phyloP scores from a whole-genome alignment of 2,888 invertebrate species.

The Kryphioiulus occultus region DNA sequence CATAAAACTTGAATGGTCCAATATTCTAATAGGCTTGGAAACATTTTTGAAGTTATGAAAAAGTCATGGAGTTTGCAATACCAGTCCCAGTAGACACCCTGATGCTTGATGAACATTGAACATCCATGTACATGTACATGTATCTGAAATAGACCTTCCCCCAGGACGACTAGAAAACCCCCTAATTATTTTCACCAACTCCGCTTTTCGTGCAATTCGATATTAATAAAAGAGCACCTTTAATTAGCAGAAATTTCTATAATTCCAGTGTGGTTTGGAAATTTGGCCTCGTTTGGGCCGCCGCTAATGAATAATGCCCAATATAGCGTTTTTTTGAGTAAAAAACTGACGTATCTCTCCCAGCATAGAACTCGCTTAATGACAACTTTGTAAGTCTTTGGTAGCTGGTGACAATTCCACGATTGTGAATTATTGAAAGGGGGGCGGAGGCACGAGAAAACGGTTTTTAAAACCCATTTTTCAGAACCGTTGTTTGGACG shows the following conservation, averaged over 20 bases:
- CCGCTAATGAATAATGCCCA: neutral
- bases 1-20: too few species aligned
- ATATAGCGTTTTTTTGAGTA: neutral
- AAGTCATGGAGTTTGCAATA: too few species aligned
- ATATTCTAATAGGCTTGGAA: too few species aligned
- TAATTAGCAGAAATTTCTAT: neutral
- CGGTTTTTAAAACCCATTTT: neutral
- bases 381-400: neutral
- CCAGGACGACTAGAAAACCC: too few species aligned
- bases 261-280: neutral
- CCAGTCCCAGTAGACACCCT: too few species aligned
- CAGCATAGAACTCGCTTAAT: neutral
- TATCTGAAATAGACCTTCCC: too few species aligned
- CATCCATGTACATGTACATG: too few species aligned
- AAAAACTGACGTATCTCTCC: neutral
- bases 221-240: neutral
- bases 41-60: too few species aligned
- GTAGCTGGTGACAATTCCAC: too few species aligned
- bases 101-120: too few species aligned
- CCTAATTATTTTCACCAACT: neutral
- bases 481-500: neutral
- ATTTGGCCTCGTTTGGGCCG: neutral
- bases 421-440: conserved; percentile 3
- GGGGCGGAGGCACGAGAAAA: neutral
- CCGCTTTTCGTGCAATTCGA: neutral